Base-by-base conservation (phyloP, 2,888 invertebrate genomes). In the Tromatobia lineatoria region DNA sequence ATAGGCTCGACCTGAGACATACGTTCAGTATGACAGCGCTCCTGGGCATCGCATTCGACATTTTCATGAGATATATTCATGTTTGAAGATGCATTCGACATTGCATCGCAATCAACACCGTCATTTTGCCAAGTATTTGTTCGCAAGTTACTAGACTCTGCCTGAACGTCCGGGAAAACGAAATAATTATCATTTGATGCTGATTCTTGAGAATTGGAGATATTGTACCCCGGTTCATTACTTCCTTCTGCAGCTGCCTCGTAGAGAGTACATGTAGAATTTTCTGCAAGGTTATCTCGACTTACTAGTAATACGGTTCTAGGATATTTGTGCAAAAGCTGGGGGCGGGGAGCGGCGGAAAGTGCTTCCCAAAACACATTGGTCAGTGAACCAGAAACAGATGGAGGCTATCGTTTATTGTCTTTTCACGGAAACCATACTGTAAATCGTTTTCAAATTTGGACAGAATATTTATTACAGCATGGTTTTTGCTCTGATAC, bases 121-220 rank as follows among this genome's bases (percentile, higher is more conserved):
- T 66, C 45, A n/a, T 20, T 66, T 20, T 20, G 29, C 23, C 11
- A 54, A 18, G 57, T 54, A 57, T 25, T 57, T 57, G 15, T 59
- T 29, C 34, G 29, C 59, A 29, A 59, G 15, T 29, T 3, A 29
- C 59, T 59, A 29, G 34, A 4, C 59, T 59, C n/a, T 59, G 59
- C 29, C 59, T 59, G 29, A 34, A 47, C 67, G 15, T 67, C 67
- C 11, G 67, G 67, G 15, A 25, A 67, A 67, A 47, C 45, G 67
- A 47, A 67, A 47, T 47, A 45, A 23, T 23, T 66, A 45, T 66
- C 23, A 66, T 42, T 66, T 23, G 66, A 66, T 66, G 23, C 45
- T 66, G 66, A 29, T 23, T 4, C 23, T 45, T 66, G 45, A 66
- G 45, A 6, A 23, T 23, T 66, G 15, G 23, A 23, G 23, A 45